These are phyloP conservation scores for Hololepta plana DNA, from an alignment of 2,888 invertebrate species.

Conservation along the genomic window DNA sequence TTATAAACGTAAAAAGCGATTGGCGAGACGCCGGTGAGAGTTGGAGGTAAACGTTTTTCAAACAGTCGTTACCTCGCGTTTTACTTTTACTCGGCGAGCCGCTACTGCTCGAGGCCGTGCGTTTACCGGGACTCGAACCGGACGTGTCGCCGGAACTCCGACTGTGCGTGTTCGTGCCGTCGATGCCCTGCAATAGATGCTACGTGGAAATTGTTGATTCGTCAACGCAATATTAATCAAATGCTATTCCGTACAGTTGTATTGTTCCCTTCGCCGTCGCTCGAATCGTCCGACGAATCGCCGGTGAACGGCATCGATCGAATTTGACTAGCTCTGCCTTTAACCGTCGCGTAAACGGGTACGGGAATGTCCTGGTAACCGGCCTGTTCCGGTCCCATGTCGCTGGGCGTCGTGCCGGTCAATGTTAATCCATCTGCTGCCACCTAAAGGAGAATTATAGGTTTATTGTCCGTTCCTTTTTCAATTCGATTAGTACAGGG, in stretches of 20 bases:
- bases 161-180: constrained; percentile 46
- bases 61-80: constrained; percentile 65
- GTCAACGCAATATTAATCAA: too few species aligned
- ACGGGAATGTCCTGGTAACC: constrained; percentile 83
- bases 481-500: too few species aligned
- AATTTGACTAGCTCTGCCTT: constrained; percentile 91
- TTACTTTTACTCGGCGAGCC: constrained; percentile 67
- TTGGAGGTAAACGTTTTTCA: too few species aligned
- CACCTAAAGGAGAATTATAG: too few species aligned
- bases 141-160: constrained; percentile 76
- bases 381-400: constrained; percentile 32
- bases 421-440: constrained; percentile 36
- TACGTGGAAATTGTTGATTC: too few species aligned
- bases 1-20: constrained; percentile 8
- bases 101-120: constrained; percentile 45
- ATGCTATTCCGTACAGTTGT: constrained; percentile 23
- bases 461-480: too few species aligned
- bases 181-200: constrained; percentile 20
- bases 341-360: constrained; percentile 90
- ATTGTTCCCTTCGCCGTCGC: constrained; percentile 64
- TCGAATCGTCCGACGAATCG: constrained; percentile 87
- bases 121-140: constrained; percentile 67
- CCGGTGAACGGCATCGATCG: constrained; percentile 91
- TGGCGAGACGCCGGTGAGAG: too few species aligned
- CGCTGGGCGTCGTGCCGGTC: constrained; percentile 26